These are phyloP conservation scores for Drosophila prostipennis DNA, from an alignment of 2,888 invertebrate species.

Conservation along the genomic window DNA sequence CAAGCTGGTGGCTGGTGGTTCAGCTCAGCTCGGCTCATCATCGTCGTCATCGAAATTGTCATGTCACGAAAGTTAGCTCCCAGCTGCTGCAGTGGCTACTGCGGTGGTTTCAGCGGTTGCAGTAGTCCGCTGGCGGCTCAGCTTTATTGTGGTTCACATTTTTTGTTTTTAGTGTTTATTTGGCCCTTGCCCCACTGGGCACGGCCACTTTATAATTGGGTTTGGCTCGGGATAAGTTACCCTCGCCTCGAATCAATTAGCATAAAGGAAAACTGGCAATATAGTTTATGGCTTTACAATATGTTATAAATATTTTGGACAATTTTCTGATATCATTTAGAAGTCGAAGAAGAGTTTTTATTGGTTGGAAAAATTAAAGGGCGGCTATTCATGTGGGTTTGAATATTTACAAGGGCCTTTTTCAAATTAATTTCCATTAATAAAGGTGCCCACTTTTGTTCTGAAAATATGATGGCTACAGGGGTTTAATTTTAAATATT, in stretches of 20 bases:
- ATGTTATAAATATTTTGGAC: slow-evolving; percentile 13
- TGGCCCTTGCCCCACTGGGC: slow-evolving; percentile 57
- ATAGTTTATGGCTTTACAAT: slow-evolving; percentile 36
- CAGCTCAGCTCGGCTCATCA: slow-evolving; percentile 57
- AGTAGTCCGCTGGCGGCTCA: slow-evolving; percentile 57
- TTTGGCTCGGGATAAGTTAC: slow-evolving; percentile 42
- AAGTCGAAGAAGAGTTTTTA: not conserved
- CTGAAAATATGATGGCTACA: too few relatives aligned
- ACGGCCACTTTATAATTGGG: slow-evolving; percentile 57
- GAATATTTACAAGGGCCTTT: not conserved
- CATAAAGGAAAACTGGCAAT: slow-evolving; percentile 27
- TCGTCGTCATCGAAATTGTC: slow-evolving; percentile 77
- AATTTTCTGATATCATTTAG: not conserved
- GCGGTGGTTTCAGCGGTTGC: slow-evolving; percentile 27
- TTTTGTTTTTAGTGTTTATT: slow-evolving; percentile 40
- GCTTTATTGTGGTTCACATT: slow-evolving; percentile 61
- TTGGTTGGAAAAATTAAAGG: not conserved
- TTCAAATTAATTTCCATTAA: not conserved
- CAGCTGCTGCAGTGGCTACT: slow-evolving; percentile 58
- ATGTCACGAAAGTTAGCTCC: slow-evolving; percentile 79
- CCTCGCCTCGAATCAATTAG: slow-evolving; percentile 23
- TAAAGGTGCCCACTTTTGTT: too few relatives aligned
- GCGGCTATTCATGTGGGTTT: not conserved
- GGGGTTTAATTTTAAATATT: too few relatives aligned
- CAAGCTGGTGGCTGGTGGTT: slow-evolving; percentile 16